Evolutionary conservation across 2,113 vertebrate species (phyloP).

Genomic region (Alethe diademata): DNA sequence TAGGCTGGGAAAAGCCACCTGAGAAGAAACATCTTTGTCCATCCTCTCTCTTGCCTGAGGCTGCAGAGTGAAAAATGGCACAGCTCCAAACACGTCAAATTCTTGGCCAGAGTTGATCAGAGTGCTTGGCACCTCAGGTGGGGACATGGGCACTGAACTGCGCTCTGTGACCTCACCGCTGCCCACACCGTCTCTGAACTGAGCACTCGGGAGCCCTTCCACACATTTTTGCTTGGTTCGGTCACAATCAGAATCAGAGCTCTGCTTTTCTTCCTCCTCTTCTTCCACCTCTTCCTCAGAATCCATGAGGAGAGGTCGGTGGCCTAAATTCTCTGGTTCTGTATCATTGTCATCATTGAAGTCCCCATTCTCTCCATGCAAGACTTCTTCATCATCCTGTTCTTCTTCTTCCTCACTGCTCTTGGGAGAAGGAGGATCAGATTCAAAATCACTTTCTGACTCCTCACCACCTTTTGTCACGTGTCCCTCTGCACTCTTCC

Average conservation of each 20-base stretch:
- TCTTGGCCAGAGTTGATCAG: constrained; percentile 43
- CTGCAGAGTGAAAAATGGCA: constrained; percentile 81
- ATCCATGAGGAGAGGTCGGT: constrained; percentile 93
- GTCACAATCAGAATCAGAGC: constrained; percentile 88
- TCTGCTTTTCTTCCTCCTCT: constrained; percentile 86
- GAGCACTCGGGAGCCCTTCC: constrained; percentile 13
- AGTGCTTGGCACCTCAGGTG: not conserved
- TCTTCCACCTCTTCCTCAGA: constrained; percentile 91
- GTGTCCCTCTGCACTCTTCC: constrained; percentile 57
- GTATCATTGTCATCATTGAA: constrained; percentile 84
- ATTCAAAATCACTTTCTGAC: constrained; percentile 97
- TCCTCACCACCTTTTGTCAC: constrained; percentile 74
- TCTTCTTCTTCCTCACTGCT: constrained; percentile 95
- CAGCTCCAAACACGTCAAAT: constrained; percentile 86
- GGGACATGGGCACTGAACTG: not conserved
- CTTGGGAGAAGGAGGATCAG: constrained; percentile 92
- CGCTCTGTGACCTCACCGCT: not conserved
- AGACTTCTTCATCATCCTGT: constrained; percentile 86
- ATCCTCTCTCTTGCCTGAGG: constrained; percentile 31
- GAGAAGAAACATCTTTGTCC: constrained; percentile 62
- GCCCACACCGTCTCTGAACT: not conserved
- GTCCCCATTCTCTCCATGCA: constrained; percentile 86
- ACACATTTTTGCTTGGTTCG: constrained; percentile 61
- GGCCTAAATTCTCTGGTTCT: constrained; percentile 89
- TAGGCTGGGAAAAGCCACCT: constrained; percentile 61